A percentile compares a stretch with the other conserved stretches of the same genome.
Evolutionary conservation across 2,888 invertebrate genomes (phyloP).

Genomic region (Leucophora obtusa): DNA sequence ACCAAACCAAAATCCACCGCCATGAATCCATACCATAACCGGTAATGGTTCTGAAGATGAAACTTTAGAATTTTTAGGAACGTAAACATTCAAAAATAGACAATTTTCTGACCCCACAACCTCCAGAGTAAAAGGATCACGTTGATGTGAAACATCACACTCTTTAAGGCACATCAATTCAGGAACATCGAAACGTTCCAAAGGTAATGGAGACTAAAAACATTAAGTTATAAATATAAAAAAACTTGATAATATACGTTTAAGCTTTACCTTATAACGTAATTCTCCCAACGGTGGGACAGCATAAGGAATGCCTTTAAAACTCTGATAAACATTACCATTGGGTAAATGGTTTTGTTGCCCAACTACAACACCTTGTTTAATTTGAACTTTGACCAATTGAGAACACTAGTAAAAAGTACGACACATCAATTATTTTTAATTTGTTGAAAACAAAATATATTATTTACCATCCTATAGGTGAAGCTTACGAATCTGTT

Average conservation of each 20-base stretch:
- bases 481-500: slow-evolving; percentile 1
- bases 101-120: slow-evolving; percentile 76
- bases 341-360: slow-evolving; percentile 75
- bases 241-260: too few relatives aligned
- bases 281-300: slow-evolving; percentile 80
- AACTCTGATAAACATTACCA: slow-evolving; percentile 78
- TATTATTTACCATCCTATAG: slow-evolving; percentile 46
- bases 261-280: slow-evolving; percentile 75
- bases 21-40: slow-evolving; percentile 78
- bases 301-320: slow-evolving; percentile 81
- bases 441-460: background rate
- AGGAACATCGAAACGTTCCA: slow-evolving; percentile 70
- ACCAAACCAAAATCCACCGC: slow-evolving; percentile 75
- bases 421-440: too few relatives aligned
- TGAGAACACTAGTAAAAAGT: slow-evolving; percentile 18
- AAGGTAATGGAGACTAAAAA: slow-evolving; percentile 73
- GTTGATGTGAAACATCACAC: slow-evolving; percentile 72
- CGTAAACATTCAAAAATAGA: slow-evolving; percentile 75
- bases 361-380: slow-evolving; percentile 80
- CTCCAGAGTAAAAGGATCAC: slow-evolving; percentile 68
- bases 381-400: slow-evolving; percentile 73
- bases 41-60: slow-evolving; percentile 66
- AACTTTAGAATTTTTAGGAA: slow-evolving; percentile 70
- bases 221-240: background rate
- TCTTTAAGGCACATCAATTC: slow-evolving; percentile 75